Evolutionary conservation across 2,797 vertebrate species (phyloP), one percentile per base, ranked within the genome.

Genomic region (Glossophaga mutica): DNA sequence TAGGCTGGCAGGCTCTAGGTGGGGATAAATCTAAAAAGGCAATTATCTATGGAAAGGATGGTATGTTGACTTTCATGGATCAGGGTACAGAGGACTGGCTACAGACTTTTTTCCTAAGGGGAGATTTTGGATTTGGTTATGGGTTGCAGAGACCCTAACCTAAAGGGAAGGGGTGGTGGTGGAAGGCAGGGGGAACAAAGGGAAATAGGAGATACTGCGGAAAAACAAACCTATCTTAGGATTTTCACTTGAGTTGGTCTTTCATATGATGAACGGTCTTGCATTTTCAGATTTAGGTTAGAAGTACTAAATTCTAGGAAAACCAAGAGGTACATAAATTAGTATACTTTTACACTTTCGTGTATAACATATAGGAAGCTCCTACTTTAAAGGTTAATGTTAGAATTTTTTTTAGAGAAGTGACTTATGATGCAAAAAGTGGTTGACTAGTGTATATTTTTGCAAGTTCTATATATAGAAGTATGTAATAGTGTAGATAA

Each of bases 261-360:
- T 91, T 90, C 90, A 48, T 79, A 44, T 78, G 39, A 68, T 73
- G 70, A 67, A 79, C 18, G 42, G 9, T 71, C 34, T 90, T 73
- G 32, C 24, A 73, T 34, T 52, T 11, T 94, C 52, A 86, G 46
- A 94, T 84, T 95, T 92, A 37, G 2, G 50, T 94, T 68, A 87
- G 87, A 92, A 86, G 18, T n/a, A 42, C 21, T 92, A 55, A 46
- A 77, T 32, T 84, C 86, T 82, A 78, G 65, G 74, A 92, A 88
- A 84, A 91, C 29, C 32, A 3, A 79, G 29, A 79, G 12, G 57
- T 67, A 67, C 2, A 26, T 42, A 52, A 26, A 70, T 85, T 46
- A 87, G n/a, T 87, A n/a, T 42, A 48, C 91, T 93, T 95, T 85
- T 12, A 85, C 21, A 85, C 92, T 73, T 85, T n/a, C 91, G 4